phyloP scores from a whole-genome alignment of 2,113 vertebrate species.

The Oophaga pumilio region DNA sequence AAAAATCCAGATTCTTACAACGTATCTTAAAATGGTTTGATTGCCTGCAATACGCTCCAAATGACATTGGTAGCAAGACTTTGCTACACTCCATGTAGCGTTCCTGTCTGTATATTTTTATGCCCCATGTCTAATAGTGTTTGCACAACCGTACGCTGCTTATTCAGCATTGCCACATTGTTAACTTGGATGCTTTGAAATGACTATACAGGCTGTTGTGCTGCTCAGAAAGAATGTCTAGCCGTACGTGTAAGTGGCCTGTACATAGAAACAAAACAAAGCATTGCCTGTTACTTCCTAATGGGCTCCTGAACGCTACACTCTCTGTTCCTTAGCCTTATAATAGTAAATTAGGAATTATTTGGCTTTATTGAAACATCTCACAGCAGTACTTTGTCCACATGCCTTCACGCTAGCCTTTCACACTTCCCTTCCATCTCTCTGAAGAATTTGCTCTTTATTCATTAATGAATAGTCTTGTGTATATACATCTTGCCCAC shows the following conservation, averaged over 20 bases:
- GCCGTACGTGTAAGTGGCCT: conserved; percentile 7
- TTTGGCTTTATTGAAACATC: conserved; percentile 44
- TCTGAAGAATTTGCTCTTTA: conserved; percentile 20
- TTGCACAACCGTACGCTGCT: not conserved
- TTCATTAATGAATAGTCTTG: conserved; percentile 54
- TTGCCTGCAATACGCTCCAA: not conserved
- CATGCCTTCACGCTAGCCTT: conserved; percentile 11
- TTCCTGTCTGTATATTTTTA: conserved; percentile 25
- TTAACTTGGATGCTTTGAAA: conserved; percentile 38
- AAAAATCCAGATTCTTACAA: not conserved
- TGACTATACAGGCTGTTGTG: conserved; percentile 5
- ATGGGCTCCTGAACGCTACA: not conserved
- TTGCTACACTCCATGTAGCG: not conserved
- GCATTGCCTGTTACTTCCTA: conserved; percentile 34
- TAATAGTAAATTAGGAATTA: conserved; percentile 46
- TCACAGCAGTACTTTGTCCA: conserved; percentile 29
- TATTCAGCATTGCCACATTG: conserved; percentile 32
- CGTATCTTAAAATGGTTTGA: not conserved
- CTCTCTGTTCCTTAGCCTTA: not conserved
- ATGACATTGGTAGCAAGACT: not conserved
- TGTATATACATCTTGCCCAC: conserved; percentile 14
- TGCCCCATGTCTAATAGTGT: conserved; percentile 30
- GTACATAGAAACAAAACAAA: conserved; percentile 42
- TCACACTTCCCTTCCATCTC: conserved; percentile 13
- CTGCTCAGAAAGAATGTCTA: conserved; percentile 6